Percentiles rank a stretch among this genome's conserved stretches.
phyloP scores from a whole-genome alignment of 2,797 vertebrate species.

The Antennarius maculatus region DNA sequence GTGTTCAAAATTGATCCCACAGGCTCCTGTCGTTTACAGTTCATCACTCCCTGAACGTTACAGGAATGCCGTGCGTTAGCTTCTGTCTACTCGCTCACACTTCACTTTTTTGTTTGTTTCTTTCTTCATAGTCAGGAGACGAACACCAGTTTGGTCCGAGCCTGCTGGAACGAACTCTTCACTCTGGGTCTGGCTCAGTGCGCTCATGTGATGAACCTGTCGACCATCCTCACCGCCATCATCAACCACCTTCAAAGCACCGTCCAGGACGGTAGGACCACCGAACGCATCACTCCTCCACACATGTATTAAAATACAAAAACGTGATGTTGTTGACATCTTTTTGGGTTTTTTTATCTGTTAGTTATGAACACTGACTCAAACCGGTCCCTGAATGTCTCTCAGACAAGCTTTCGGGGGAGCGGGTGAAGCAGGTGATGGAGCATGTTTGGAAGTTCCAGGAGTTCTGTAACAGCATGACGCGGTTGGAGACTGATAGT shows the following conservation, averaged over 20 bases:
- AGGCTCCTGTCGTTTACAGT: constrained; percentile 1
- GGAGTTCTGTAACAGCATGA: constrained; percentile 99
- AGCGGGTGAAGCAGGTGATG: constrained; percentile 98
- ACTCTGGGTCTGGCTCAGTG: constrained; percentile 96
- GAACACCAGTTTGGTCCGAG: constrained; percentile 93
- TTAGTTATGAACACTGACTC: constrained; percentile 5
- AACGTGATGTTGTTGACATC: too few relatives aligned
- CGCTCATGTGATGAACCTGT: constrained; percentile 96
- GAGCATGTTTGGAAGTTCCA: constrained; percentile 99
- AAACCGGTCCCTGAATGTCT: constrained; percentile 2
- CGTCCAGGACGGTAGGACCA: constrained; percentile 92
- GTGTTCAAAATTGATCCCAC: too few relatives aligned
- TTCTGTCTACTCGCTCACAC: not conserved
- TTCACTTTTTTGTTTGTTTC: not conserved
- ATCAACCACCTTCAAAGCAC: constrained; percentile 97
- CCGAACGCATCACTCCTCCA: constrained; percentile 58
- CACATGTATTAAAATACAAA: not conserved
- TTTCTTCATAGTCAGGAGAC: constrained; percentile 88
- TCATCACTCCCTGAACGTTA: not conserved
- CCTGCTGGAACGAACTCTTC: constrained; percentile 98
- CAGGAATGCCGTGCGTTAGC: not conserved
- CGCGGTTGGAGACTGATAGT: constrained; percentile 92
- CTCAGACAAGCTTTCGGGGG: constrained; percentile 93
- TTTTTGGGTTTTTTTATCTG: too few relatives aligned
- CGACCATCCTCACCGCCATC: constrained; percentile 95